Evolutionary conservation across 2,113 vertebrate genomes (phyloP), one percentile per base, ranked within the genome.

Genomic region (Percina caprodes): DNA sequence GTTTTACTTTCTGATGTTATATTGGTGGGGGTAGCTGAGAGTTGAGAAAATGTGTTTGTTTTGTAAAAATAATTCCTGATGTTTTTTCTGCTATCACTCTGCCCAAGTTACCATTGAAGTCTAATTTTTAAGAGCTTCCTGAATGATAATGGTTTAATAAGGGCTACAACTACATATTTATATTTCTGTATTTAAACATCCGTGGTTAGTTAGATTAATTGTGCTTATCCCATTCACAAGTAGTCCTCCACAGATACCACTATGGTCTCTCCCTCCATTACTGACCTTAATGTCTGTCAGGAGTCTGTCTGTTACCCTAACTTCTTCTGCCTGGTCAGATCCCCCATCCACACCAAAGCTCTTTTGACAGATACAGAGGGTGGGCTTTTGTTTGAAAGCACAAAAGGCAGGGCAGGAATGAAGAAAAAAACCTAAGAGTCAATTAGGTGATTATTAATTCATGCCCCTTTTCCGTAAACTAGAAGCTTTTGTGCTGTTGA

Each of bases 361-460:
- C 66, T 82, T 90, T 92, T 95, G 96, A 96, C 95, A 96, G 93
- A 92, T 92, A 93, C 94, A 87, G 92, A 92, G 93, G 95, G 91
- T 94, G 90, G 92, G 94, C 95, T 95, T 95, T 94, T 94, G 95
- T 96, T 94, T 95, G 89, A 96, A 93, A 94, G 95, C 93, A 94
- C 94, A 95, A 91, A 92, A 93, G 86, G 56, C 82, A 86, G 68
- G 75, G 93, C 89, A 94, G 79, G 82, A 91, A 83, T 88, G 69
- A 88, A 94, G 88, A 95, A 96, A 95, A 96, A 95, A 96, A 51
- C 65, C 88, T 88, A 90, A 87, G 94, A 98, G 96, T 96, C 97
- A 96, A 97, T 98, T 97, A 97, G 96, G 96, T 96, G 94, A 99
- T 98, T 97, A 98, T 97, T 98, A 97, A 99, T 99, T 98, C 97